Conservation (phyloP, 2,888 invertebrate species). For the Dastarcus helophoroides region DNA sequence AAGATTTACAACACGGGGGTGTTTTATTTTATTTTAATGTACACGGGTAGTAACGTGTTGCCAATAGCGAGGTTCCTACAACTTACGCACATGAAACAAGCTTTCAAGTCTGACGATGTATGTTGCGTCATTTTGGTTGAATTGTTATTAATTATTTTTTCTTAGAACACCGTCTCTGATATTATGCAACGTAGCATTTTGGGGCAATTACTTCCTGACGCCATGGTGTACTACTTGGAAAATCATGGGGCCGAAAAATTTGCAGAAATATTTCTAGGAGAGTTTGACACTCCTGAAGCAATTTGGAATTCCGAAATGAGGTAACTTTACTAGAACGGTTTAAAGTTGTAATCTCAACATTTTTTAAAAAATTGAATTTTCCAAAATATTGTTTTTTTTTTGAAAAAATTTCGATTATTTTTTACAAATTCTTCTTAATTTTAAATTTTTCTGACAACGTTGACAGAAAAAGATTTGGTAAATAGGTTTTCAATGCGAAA, state of each 20-base stretch:
- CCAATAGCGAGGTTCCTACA: slow-evolving; percentile 92
- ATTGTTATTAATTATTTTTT: slow-evolving; percentile 10
- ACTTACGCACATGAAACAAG: slow-evolving; percentile 90
- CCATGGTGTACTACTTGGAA: slow-evolving; percentile 97
- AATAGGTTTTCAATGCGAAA: too few relatives aligned
- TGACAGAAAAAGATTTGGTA: too few relatives aligned
- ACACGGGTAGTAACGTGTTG: slow-evolving; percentile 94
- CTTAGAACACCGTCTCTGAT: slow-evolving; percentile 47
- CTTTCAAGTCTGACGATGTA: slow-evolving; percentile 86
- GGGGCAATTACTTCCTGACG: slow-evolving; percentile 91
- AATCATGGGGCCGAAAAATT: slow-evolving; percentile 98
- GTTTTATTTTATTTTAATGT: slow-evolving; percentile 98
- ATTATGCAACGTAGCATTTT: slow-evolving; percentile 89
- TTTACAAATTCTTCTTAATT: too few relatives aligned
- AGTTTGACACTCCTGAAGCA: slow-evolving; percentile 98
- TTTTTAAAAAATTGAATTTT: too few relatives aligned
- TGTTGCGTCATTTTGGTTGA: slow-evolving; percentile 19
- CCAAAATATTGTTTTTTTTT: too few relatives aligned
- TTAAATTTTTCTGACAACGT: too few relatives aligned
- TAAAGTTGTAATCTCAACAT: not conserved
- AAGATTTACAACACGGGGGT: slow-evolving; percentile 91
- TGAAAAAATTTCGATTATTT: too few relatives aligned
- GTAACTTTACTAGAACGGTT: slow-evolving; percentile 31
- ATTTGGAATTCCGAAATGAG: slow-evolving; percentile 99
- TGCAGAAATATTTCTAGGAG: slow-evolving; percentile 93